Percentiles rank a stretch among this genome's conserved stretches.
Conservation (phyloP, 35 echinoderm and acorn worm species). For the Hemicentrotus pulcherrimus region DNA sequence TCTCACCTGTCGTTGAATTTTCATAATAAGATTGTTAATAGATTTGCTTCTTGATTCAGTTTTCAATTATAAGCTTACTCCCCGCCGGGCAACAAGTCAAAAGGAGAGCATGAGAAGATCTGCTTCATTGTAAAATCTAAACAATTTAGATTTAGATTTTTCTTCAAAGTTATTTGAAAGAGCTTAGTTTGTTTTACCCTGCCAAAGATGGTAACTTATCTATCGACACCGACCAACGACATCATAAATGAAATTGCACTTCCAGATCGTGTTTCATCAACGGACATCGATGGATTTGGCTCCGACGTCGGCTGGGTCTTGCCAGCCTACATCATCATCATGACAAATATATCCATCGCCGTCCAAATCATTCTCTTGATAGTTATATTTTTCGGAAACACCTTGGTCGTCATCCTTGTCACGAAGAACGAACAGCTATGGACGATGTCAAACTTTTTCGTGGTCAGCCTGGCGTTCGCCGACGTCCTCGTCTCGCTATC, state of each 20-base stretch:
- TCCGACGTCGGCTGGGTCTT: neutral
- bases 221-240: neutral
- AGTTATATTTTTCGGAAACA: conserved; percentile 57
- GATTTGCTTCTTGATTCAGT: no score
- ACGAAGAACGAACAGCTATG: conserved; percentile 35
- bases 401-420: conserved; percentile 50
- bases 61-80: no score
- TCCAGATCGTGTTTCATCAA: neutral
- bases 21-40: no score
- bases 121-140: no score
- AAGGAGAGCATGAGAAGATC: no score
- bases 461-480: conserved; percentile 60
- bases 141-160: no score
- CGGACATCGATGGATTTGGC: neutral
- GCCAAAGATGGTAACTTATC: neutral
- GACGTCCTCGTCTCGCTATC: conserved; percentile 62
- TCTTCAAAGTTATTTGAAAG: no score
- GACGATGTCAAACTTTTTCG: conserved; percentile 63
- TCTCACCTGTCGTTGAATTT: no score
- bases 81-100: no score
- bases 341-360: conserved; percentile 53
- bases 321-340: conserved; percentile 17
- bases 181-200: no score
- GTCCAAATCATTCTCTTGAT: conserved; percentile 52
- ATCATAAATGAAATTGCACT: neutral